phyloP scores from a whole-genome alignment of 1,140 invertebrate species.

The Anadara kagoshimensis region DNA sequence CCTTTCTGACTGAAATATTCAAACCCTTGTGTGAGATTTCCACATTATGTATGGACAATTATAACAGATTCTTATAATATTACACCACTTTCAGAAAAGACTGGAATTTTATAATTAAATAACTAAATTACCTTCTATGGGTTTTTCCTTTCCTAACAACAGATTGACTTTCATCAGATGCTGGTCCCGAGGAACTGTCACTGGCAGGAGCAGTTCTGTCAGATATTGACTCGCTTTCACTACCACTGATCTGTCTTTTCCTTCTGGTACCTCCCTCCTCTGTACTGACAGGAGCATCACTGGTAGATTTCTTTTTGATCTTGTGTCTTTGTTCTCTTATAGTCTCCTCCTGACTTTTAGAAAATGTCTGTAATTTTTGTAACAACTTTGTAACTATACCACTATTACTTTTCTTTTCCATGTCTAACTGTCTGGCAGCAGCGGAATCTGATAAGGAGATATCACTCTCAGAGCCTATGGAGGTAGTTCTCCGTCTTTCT shows the following conservation, averaged over 20 bases:
- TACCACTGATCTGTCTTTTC: constrained; percentile 47
- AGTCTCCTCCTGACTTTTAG: constrained; percentile 43
- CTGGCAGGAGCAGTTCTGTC: constrained; percentile 33
- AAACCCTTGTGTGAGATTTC: no score
- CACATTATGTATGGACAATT: no score
- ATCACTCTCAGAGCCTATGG: constrained; percentile 45
- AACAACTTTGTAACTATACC: constrained; percentile 44
- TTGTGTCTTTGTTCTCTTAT: constrained; percentile 38
- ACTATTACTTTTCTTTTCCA: constrained; percentile 14
- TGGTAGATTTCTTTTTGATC: constrained; percentile 31
- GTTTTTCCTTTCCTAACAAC: constrained; percentile 32
- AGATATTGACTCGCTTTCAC: constrained; percentile 46
- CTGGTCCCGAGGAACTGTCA: constrained; percentile 54
- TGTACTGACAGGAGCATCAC: constrained; percentile 11
- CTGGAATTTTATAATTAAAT: no score
- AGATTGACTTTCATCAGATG: constrained; percentile 53
- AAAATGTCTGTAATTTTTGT: constrained; percentile 52
- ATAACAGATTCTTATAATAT: no score
- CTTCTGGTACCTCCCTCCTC: constrained; percentile 29
- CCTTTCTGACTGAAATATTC: no score
- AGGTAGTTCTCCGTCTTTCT: constrained; percentile 37
- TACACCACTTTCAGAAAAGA: no score
- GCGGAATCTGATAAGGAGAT: constrained; percentile 12
- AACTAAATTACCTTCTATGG: constrained; percentile 49
- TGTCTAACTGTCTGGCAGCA: constrained; percentile 37